Evolutionary conservation across 2,888 invertebrate genomes (phyloP).

Genomic region (Thelaira solivaga): DNA sequence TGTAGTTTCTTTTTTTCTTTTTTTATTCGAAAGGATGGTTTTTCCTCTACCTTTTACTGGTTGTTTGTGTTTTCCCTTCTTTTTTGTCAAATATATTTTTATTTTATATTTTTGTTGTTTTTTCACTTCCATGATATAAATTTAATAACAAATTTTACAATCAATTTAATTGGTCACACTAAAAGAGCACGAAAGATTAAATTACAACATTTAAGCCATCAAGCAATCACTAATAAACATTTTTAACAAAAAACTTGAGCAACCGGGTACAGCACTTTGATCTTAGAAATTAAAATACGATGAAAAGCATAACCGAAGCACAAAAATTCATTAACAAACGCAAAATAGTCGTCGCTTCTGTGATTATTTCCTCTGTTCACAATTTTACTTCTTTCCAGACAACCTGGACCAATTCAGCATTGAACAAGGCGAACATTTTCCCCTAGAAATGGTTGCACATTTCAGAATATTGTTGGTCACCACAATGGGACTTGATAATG

Average conservation of each 20-base stretch:
- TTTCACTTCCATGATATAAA: conserved; percentile 71
- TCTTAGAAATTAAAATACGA: no score
- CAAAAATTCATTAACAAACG: no score
- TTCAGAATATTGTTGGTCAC: no score
- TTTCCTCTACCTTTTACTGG: conserved; percentile 2
- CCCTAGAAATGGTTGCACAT: no score
- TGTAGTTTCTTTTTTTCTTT: neutral
- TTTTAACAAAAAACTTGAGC: neutral
- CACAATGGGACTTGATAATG: no score
- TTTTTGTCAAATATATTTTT: conserved; percentile 17
- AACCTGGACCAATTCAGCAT: no score
- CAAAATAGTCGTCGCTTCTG: no score
- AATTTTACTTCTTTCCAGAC: no score
- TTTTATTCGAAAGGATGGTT: conserved; percentile 12
- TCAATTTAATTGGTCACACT: conserved; percentile 77
- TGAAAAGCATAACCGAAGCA: no score
- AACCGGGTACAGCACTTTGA: neutral
- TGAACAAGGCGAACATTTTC: no score
- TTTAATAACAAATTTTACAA: conserved; percentile 77
- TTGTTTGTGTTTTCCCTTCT: conserved; percentile 10
- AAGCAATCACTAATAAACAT: conserved; percentile 16
- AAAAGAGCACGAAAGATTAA: conserved; percentile 66
- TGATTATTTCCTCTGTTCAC: no score
- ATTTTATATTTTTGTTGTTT: conserved; percentile 44
- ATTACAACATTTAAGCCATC: conserved; percentile 19